phyloP scores from a whole-genome alignment of 2,888 invertebrate genomes.

The Bombylius discolor region DNA sequence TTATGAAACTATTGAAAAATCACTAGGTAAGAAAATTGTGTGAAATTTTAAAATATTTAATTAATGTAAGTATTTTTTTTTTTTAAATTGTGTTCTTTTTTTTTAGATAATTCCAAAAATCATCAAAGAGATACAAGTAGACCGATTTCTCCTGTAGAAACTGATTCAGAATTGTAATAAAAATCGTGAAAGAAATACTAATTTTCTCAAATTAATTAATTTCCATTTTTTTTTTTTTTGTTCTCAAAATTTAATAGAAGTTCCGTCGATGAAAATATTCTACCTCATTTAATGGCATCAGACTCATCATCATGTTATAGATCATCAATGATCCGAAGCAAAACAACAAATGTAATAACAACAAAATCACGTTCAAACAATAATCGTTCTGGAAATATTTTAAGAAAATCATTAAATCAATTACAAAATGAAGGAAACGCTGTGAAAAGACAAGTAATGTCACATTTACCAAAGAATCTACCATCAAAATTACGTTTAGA shows the following conservation, averaged over 20 bases:
- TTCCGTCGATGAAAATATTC: neutral
- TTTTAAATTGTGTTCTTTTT: neutral
- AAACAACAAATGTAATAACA: neutral
- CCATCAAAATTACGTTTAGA: constrained; percentile 3
- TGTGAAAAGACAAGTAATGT: neutral
- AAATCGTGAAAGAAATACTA: neutral
- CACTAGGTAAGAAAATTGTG: neutral
- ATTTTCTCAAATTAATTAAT: neutral
- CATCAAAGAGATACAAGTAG: neutral
- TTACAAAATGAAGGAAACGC: neutral
- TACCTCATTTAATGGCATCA: no score
- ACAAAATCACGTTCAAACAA: neutral
- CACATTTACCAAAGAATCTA: constrained; percentile 1
- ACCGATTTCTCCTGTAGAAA: constrained; percentile 3
- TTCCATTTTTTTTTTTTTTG: neutral
- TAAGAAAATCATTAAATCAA: constrained; percentile 1
- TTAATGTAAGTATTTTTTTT: neutral
- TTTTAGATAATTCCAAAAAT: neutral
- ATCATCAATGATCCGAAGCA: constrained; percentile 5
- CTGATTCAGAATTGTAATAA: constrained; percentile 1
- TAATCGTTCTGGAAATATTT: neutral
- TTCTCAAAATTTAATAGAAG: neutral
- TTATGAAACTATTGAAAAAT: constrained; percentile 28
- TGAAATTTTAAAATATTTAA: no score
- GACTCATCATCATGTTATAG: neutral